phyloP scores from a whole-genome alignment of 2,888 invertebrate species.

The Sphinx pinastri region DNA sequence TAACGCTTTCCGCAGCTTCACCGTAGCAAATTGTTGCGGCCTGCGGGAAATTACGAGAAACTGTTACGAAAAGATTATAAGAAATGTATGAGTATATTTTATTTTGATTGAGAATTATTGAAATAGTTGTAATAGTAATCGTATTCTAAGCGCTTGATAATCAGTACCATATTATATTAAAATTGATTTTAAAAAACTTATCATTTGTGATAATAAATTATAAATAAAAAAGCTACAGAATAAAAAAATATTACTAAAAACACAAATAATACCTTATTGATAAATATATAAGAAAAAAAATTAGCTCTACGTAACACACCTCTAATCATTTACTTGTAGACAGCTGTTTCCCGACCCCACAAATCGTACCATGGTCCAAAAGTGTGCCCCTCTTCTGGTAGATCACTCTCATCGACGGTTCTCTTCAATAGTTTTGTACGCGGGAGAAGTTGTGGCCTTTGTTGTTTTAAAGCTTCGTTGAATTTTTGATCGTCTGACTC shows the following conservation, averaged over 20 bases:
- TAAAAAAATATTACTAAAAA: neutral
- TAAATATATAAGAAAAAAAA: conserved; percentile 30
- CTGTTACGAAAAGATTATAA: neutral
- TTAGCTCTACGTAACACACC: conserved; percentile 52
- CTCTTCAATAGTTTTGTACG: conserved; percentile 88
- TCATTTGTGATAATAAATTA: too few relatives aligned
- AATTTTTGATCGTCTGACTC: conserved; percentile 84
- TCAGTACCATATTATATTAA: too few relatives aligned
- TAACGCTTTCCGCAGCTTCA: conserved; percentile 93
- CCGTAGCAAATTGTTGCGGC: conserved; percentile 94
- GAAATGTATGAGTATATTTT: neutral
- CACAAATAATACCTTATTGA: neutral
- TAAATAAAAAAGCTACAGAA: neutral
- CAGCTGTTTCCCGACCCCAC: conserved; percentile 90
- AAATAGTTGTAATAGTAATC: neutral
- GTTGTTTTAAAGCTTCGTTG: conserved; percentile 78
- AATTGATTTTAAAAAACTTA: too few relatives aligned
- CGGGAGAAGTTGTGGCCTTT: conserved; percentile 86
- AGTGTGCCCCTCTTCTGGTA: conserved; percentile 86
- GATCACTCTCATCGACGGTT: conserved; percentile 73
- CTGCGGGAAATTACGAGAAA: conserved; percentile 69
- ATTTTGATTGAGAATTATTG: neutral
- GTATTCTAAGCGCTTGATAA: too few relatives aligned
- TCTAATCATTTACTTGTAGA: conserved; percentile 76
- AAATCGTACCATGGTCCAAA: conserved; percentile 96